phyloP scores from a whole-genome alignment of 2,797 vertebrate species.

The Syngnathus acus region DNA sequence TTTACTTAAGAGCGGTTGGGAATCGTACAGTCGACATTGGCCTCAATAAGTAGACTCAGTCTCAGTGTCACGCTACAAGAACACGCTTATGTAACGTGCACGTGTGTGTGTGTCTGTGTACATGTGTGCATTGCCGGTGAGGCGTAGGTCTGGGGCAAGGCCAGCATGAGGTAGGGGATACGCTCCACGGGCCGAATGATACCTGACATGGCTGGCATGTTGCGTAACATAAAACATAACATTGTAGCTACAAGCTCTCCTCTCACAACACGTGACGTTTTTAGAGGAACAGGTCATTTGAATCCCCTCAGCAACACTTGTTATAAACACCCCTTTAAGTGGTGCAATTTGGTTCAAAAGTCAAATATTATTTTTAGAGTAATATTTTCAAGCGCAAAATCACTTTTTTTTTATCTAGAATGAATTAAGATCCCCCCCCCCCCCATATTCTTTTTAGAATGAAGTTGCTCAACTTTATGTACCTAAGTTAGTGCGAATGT shows the following conservation, averaged over 20 bases:
- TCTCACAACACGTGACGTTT: background rate
- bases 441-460: no score
- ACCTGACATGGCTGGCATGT: background rate
- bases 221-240: background rate
- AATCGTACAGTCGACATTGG: background rate
- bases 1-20: background rate
- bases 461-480: no score
- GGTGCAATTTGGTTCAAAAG: background rate
- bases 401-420: no score
- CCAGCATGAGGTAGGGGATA: conserved; percentile 65
- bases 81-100: background rate
- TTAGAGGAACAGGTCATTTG: background rate
- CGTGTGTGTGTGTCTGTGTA: conserved; percentile 45
- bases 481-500: background rate
- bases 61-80: background rate
- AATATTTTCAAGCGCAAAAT: no score
- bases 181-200: background rate
- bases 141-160: conserved; percentile 72
- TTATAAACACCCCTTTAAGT: background rate
- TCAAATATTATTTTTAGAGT: no score
- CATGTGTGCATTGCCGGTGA: conserved; percentile 73
- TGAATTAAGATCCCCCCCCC: no score
- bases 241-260: background rate
- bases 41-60: background rate
- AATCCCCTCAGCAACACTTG: background rate